Evolutionary conservation across 2,797 vertebrate species (phyloP).

Genomic region (Periophthalmus magnuspinnatus): DNA sequence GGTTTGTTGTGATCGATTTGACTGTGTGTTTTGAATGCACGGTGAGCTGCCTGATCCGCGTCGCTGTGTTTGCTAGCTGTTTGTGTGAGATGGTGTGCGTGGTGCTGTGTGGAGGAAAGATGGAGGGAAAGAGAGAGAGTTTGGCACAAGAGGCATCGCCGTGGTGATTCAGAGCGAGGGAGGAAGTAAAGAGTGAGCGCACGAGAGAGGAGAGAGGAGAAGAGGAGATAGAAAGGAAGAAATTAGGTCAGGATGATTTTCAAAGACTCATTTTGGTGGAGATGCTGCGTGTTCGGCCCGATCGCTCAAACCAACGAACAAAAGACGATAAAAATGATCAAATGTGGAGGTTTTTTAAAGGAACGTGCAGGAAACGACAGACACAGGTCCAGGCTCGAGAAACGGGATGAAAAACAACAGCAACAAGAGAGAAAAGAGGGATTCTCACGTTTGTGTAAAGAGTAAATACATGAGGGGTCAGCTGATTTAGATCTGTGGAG

Average conservation of each 20-base stretch:
- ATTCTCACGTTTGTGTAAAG: background rate
- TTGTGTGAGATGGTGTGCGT: conserved; percentile 46
- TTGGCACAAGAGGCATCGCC: conserved; percentile 68
- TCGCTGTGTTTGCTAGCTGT: conserved; percentile 25
- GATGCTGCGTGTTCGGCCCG: conserved; percentile 62
- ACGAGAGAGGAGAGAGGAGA: conserved; percentile 49
- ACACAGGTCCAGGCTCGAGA: conserved; percentile 23
- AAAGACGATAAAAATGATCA: conserved; percentile 31
- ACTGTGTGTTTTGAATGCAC: conserved; percentile 36
- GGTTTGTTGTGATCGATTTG: background rate
- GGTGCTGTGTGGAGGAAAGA: conserved; percentile 71
- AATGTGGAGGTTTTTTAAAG: conserved; percentile 27
- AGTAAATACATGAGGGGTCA: background rate
- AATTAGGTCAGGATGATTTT: conserved; percentile 79
- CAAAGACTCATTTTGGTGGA: conserved; percentile 58
- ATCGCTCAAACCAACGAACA: conserved; percentile 41
- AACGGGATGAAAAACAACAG: conserved; percentile 22
- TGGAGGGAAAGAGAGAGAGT: conserved; percentile 57
- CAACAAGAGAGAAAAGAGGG: background rate
- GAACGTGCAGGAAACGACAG: conserved; percentile 27
- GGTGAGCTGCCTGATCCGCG: conserved; percentile 32
- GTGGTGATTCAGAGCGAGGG: conserved; percentile 78
- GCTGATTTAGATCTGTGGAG: background rate
- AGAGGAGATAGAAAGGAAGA: conserved; percentile 46
- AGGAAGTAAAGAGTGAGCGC: conserved; percentile 57